Evolutionary conservation across 2,113 vertebrate species (phyloP).

Genomic region (Tragulus kanchil): DNA sequence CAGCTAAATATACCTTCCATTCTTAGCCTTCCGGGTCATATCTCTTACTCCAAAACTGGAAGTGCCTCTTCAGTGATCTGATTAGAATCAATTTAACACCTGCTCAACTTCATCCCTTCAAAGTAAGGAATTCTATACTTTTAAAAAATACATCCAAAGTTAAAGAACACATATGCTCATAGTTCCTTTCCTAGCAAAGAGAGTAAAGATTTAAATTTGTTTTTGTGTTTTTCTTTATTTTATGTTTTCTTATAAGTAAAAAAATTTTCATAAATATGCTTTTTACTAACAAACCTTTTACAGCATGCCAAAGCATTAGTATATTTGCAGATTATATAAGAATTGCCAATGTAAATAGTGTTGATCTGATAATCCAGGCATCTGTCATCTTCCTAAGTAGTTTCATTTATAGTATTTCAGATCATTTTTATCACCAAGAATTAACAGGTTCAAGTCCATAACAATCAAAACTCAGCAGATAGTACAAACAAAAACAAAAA

Average conservation of each 20-base stretch:
- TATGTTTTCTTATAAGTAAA: background rate
- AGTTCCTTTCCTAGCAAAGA: background rate
- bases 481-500: slow-evolving; percentile 37
- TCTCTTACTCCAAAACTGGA: background rate
- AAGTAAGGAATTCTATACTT: background rate
- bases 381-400: background rate
- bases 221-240: background rate
- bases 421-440: background rate
- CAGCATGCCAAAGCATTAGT: background rate
- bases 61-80: background rate
- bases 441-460: background rate
- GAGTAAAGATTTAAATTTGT: background rate
- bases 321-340: background rate
- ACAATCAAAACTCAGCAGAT: background rate
- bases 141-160: background rate
- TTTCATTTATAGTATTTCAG: background rate
- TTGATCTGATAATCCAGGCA: background rate
- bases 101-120: background rate
- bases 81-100: background rate
- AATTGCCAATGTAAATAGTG: background rate
- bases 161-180: background rate
- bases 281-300: background rate
- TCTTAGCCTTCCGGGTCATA: background rate
- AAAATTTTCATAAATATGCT: background rate
- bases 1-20: background rate